Conservation (phyloP, 2,797 vertebrate species). For the Danio jaintianensis region DNA sequence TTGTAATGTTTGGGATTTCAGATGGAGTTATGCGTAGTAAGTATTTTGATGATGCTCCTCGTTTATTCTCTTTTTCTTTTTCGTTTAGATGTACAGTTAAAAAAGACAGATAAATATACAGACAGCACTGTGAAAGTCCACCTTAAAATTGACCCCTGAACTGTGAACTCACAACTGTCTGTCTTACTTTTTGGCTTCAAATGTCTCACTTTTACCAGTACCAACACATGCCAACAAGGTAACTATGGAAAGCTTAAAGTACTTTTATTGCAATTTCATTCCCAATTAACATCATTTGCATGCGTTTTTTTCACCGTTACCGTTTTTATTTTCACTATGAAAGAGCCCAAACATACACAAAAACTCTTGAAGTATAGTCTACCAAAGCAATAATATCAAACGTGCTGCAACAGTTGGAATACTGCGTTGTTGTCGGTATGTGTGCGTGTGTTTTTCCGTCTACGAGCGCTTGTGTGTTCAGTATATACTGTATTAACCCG, state of each 20-base stretch:
- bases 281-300: slow-evolving; percentile 2
- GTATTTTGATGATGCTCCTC: slow-evolving; percentile 13
- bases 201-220: slow-evolving; percentile 38
- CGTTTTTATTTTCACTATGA: slow-evolving; percentile 45
- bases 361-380: slow-evolving; percentile 57
- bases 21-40: not conserved
- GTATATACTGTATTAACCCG: slow-evolving; percentile 42
- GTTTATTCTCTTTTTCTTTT: slow-evolving; percentile 11
- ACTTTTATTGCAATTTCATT: slow-evolving; percentile 5
- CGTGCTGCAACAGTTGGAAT: slow-evolving; percentile 50
- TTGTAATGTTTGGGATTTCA: slow-evolving; percentile 35
- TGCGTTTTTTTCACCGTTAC: slow-evolving; percentile 12
- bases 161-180: slow-evolving; percentile 72
- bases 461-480: slow-evolving; percentile 50
- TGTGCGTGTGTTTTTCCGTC: slow-evolving; percentile 41
- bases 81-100: slow-evolving; percentile 56
- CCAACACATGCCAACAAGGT: slow-evolving; percentile 40
- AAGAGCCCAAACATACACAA: slow-evolving; percentile 50
- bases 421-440: slow-evolving; percentile 27
- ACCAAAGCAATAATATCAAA: slow-evolving; percentile 79
- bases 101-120: slow-evolving; percentile 67
- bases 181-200: slow-evolving; percentile 53
- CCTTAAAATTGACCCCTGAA: slow-evolving; percentile 79
- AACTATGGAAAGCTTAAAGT: slow-evolving; percentile 25
- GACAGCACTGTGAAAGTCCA: slow-evolving; percentile 82